Conservation (phyloP, 2,113 vertebrate species). For the Nannobrachium achirus region DNA sequence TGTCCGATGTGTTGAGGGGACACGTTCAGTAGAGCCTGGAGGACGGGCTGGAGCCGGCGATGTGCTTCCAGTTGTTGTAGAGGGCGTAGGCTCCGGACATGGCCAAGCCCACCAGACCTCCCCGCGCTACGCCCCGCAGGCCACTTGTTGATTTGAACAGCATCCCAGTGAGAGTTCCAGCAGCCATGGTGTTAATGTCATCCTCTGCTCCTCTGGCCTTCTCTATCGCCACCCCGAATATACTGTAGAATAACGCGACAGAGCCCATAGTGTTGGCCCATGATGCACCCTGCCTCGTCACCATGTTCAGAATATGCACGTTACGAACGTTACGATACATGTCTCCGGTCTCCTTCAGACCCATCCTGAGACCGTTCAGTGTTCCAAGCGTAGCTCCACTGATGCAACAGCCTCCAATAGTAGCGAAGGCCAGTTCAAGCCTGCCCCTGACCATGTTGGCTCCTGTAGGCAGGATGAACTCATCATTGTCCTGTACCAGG, state of each 20-base stretch:
- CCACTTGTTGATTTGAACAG: constrained; percentile 94
- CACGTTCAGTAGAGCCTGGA: constrained; percentile 77
- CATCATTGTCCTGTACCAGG: constrained; percentile 93
- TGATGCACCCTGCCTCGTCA: too few species aligned
- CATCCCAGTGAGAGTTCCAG: constrained; percentile 94
- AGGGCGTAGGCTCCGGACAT: constrained; percentile 91
- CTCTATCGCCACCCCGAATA: constrained; percentile 93
- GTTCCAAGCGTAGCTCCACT: too few species aligned
- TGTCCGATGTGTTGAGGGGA: constrained; percentile 12
- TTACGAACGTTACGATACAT: too few species aligned
- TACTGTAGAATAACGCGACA: constrained; percentile 95
- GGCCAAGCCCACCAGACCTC: constrained; percentile 87
- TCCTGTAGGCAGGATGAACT: too few species aligned
- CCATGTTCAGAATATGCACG: too few species aligned
- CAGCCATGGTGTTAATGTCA: constrained; percentile 93
- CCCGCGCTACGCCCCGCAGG: constrained; percentile 84
- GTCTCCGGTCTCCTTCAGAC: too few species aligned
- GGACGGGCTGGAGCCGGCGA: constrained; percentile 83
- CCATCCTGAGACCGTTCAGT: too few species aligned
- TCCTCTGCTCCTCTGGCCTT: constrained; percentile 96
- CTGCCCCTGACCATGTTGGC: too few species aligned
- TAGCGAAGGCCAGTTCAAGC: too few species aligned
- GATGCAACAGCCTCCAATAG: too few species aligned
- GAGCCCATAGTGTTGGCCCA: too few species aligned
- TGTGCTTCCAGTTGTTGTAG: constrained; percentile 96